Percentiles rank a stretch among this genome's conserved stretches.
These are phyloP conservation scores for Oreortyx pictus DNA, from an alignment of 2,797 vertebrate species.

Conservation along the genomic window DNA sequence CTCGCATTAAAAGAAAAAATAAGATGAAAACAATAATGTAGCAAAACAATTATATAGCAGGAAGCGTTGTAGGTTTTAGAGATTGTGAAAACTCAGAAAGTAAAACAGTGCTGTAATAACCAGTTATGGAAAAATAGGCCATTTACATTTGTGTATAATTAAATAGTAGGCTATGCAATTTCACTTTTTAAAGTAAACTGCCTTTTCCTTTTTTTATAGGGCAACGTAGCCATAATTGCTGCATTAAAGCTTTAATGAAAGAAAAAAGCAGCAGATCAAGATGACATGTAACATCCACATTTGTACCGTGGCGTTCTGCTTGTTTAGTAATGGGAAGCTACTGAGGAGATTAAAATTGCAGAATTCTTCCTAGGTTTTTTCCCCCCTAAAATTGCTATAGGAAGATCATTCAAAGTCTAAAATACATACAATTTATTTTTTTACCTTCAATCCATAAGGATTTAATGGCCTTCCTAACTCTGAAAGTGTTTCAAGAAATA, in stretches of 20 bases:
- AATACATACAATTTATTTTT: constrained; percentile 79
- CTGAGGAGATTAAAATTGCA: constrained; percentile 83
- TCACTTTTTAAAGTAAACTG: constrained; percentile 88
- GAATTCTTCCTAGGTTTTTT: constrained; percentile 77
- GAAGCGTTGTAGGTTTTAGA: constrained; percentile 86
- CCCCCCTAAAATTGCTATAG: constrained; percentile 69
- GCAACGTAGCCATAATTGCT: constrained; percentile 85
- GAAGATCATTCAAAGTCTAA: constrained; percentile 80
- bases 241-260: constrained; percentile 88
- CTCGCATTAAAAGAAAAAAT: constrained; percentile 87
- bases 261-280: constrained; percentile 84
- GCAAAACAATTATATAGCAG: constrained; percentile 91
- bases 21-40: constrained; percentile 92
- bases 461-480: constrained; percentile 74
- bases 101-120: constrained; percentile 89
- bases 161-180: constrained; percentile 89
- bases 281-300: constrained; percentile 81
- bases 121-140: constrained; percentile 88
- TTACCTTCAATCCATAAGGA: constrained; percentile 77
- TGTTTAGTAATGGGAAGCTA: constrained; percentile 84
- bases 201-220: constrained; percentile 86
- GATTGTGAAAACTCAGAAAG: constrained; percentile 88
- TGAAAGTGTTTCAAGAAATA: constrained; percentile 51
- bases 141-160: constrained; percentile 89
- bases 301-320: constrained; percentile 78